Conservation (phyloP, 2,113 vertebrate genomes). For the Epinephelus moara region DNA sequence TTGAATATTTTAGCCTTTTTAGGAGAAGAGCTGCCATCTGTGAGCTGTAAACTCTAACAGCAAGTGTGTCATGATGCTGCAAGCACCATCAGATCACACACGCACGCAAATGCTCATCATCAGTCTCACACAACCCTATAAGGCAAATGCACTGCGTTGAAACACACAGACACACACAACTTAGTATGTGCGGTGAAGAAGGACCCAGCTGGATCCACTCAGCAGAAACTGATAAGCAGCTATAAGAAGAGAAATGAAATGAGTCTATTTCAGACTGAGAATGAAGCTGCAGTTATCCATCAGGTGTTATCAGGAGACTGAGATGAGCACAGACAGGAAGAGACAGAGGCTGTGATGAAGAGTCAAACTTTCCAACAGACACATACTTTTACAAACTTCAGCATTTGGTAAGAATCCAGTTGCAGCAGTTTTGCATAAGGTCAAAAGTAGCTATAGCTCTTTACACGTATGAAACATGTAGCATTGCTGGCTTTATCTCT, state of each 20-base stretch:
- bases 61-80: slow-evolving; percentile 13
- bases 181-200: background rate
- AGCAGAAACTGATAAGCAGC: slow-evolving; percentile 21
- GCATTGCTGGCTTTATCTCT: too few species aligned
- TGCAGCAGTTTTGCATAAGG: background rate
- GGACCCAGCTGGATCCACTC: slow-evolving; percentile 54
- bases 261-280: slow-evolving; percentile 15
- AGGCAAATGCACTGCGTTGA: slow-evolving; percentile 28
- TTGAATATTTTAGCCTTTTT: slow-evolving; percentile 54
- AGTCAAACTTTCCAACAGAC: background rate
- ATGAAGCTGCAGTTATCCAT: background rate
- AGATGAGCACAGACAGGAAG: background rate
- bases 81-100: slow-evolving; percentile 21
- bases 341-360: background rate
- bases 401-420: background rate
- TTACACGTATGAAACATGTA: background rate
- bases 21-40: slow-evolving; percentile 37
- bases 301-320: slow-evolving; percentile 20
- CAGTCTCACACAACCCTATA: slow-evolving; percentile 47
- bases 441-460: background rate
- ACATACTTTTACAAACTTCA: background rate
- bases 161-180: slow-evolving; percentile 10
- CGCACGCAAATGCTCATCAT: slow-evolving; percentile 19
- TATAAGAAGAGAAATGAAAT: slow-evolving; percentile 20
- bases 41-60: slow-evolving; percentile 7